Conservation (phyloP, 2,888 invertebrate genomes). For the Microctonus aethiopoides region DNA sequence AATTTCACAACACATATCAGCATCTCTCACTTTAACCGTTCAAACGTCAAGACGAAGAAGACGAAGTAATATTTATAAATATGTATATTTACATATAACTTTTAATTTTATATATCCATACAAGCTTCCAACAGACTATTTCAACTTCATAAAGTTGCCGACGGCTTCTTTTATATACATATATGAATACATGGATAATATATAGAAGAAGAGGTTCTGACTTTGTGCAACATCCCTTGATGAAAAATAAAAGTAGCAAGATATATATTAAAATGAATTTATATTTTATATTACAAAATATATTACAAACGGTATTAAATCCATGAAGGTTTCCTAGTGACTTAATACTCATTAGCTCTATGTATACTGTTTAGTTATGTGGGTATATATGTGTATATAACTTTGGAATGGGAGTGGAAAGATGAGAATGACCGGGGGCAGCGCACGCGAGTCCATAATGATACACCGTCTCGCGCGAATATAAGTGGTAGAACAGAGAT, state of each 20-base stretch:
- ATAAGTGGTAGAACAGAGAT: constrained; percentile 23
- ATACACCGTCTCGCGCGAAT: constrained; percentile 47
- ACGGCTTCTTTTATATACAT: neutral
- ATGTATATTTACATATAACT: neutral
- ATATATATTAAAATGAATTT: neutral
- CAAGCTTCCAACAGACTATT: neutral
- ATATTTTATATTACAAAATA: neutral
- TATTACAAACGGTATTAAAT: no score
- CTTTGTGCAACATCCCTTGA: no score
- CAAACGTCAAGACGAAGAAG: neutral
- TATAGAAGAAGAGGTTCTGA: no score
- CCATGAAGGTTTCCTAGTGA: no score
- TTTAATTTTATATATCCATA: neutral
- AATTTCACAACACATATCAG: no score
- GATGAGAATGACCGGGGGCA: constrained; percentile 62
- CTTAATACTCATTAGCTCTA: no score
- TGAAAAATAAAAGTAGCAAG: neutral
- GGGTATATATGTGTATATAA: constrained; percentile 32
- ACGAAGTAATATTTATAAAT: neutral
- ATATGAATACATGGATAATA: no score
- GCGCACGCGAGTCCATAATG: constrained; percentile 62
- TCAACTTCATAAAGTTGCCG: neutral
- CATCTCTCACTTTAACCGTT: neutral
- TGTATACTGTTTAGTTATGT: constrained; percentile 27
- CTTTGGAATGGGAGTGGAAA: constrained; percentile 29